Conservation (phyloP, 2,888 invertebrate species). For the Seladonia tumulorum region DNA sequence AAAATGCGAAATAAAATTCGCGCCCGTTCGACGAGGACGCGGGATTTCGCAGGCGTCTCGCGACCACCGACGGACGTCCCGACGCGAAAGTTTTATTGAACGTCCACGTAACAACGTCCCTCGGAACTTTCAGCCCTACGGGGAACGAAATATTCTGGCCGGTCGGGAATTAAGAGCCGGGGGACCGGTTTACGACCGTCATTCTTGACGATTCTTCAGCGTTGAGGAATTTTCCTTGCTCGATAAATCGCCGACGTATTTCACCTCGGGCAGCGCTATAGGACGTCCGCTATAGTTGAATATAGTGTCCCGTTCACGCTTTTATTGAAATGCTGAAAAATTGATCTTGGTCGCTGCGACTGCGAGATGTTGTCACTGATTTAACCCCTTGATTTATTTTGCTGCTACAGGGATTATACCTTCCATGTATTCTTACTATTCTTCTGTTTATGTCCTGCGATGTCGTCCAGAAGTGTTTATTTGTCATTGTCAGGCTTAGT, state of each 20-base stretch:
- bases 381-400: background rate
- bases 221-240: background rate
- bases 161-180: background rate
- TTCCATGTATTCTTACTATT: background rate
- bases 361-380: background rate
- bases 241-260: background rate
- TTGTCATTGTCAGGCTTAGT: too few relatives aligned
- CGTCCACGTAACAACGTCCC: slow-evolving; percentile 17
- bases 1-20: background rate
- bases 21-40: background rate
- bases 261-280: background rate
- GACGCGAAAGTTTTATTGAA: slow-evolving; percentile 6
- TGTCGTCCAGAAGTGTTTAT: too few relatives aligned
- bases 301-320: background rate
- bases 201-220: slow-evolving; percentile 7
- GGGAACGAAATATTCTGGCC: background rate
- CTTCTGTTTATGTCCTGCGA: too few relatives aligned
- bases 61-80: background rate
- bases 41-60: background rate
- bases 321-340: background rate
- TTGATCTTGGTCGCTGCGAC: background rate
- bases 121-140: background rate
- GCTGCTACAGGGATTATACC: background rate
- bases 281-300: background rate
- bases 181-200: slow-evolving; percentile 6